Percentiles rank a stretch among this genome's conserved stretches.
phyloP scores from a whole-genome alignment of 2,113 vertebrate genomes.

The Sorex araneus region DNA sequence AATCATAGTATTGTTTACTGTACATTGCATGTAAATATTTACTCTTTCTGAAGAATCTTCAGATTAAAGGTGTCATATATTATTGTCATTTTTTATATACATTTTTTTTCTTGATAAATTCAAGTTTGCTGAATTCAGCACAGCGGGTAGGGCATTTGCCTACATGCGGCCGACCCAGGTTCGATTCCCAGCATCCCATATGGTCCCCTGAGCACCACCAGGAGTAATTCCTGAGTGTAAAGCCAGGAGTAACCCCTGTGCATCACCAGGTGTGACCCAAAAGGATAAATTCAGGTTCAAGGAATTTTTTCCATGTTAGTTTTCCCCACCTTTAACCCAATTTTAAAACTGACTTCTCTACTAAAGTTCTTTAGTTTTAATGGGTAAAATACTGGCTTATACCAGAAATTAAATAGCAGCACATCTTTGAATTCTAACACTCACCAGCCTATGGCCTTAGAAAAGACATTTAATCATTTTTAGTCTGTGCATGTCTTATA shows the following conservation, averaged over 20 bases:
- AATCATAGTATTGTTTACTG: not conserved
- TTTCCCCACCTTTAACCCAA: not conserved
- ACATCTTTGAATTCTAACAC: not conserved
- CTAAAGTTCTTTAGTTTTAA: not conserved
- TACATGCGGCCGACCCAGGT: no score
- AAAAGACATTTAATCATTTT: slow-evolving; percentile 1
- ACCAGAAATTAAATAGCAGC: not conserved
- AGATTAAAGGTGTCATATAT: slow-evolving; percentile 1
- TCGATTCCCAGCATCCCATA: no score
- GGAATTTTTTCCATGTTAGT: not conserved
- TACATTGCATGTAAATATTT: no score
- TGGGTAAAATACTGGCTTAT: not conserved
- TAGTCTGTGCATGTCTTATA: not conserved
- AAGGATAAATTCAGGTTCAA: not conserved
- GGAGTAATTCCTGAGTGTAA: no score
- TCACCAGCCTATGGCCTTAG: not conserved
- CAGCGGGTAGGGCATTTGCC: no score
- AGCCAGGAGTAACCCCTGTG: no score
- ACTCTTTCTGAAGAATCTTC: not conserved
- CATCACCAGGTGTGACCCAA: no score
- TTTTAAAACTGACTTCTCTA: not conserved
- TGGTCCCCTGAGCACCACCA: no score
- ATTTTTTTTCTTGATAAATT: not conserved
- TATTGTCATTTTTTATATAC: not conserved
- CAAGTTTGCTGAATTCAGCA: no score